phyloP scores from a whole-genome alignment of 2,888 invertebrate species.

The Drosophila engyochracea region DNA sequence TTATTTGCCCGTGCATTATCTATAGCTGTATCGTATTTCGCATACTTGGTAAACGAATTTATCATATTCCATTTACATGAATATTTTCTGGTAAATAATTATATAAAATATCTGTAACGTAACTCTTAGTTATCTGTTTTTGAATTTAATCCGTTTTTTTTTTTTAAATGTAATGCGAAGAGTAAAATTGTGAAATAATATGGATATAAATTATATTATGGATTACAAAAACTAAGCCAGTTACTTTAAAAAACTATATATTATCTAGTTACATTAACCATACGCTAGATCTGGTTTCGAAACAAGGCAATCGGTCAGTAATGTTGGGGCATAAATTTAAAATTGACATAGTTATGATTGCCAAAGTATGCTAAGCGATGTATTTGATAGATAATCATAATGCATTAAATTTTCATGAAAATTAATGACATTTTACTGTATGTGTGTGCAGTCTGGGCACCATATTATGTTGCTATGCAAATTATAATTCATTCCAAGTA shows the following conservation, averaged over 20 bases:
- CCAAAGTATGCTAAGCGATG: neutral
- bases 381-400: constrained; percentile 1
- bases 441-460: neutral
- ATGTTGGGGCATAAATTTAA: neutral
- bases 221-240: neutral
- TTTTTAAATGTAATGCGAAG: neutral
- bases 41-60: neutral
- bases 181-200: neutral
- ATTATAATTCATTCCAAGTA: neutral
- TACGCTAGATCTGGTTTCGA: neutral
- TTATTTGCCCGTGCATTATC: neutral
- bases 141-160: neutral
- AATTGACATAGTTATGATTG: neutral
- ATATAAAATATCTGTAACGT: neutral
- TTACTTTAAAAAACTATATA: neutral
- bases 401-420: neutral
- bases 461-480: neutral
- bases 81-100: neutral
- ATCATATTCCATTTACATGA: neutral
- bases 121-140: neutral
- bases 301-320: neutral
- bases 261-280: neutral
- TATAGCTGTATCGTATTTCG: neutral
- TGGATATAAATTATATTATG: neutral
- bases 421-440: neutral